Percentiles rank a stretch among this genome's conserved stretches.
Conservation (phyloP, 2,113 vertebrate species). For the Bathybates hornii region DNA sequence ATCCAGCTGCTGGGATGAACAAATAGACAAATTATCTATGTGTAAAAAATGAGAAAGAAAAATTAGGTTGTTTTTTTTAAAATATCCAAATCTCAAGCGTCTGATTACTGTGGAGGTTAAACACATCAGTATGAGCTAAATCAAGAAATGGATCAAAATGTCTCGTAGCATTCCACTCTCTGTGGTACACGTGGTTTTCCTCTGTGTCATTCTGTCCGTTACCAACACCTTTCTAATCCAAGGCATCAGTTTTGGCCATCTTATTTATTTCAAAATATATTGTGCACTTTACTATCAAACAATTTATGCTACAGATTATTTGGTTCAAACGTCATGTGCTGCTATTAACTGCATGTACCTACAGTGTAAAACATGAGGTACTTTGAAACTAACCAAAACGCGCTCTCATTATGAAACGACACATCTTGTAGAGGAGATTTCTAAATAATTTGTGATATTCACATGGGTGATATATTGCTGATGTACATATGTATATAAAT, state of each 20-base stretch:
- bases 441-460: conserved; percentile 69
- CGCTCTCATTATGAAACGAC: conserved; percentile 25
- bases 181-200: background rate
- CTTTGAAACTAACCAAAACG: conserved; percentile 16
- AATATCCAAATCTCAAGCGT: background rate
- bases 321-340: conserved; percentile 22
- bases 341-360: conserved; percentile 22
- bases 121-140: background rate
- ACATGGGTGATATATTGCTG: conserved; percentile 60
- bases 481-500: conserved; percentile 68
- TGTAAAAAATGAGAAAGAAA: background rate
- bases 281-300: conserved; percentile 24
- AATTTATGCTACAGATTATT: background rate
- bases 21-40: background rate
- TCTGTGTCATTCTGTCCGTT: background rate
- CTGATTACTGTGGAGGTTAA: background rate
- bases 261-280: background rate
- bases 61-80: accelerated
- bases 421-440: conserved; percentile 49
- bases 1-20: background rate
- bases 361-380: background rate
- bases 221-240: background rate
- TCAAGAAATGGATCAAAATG: background rate
- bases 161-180: background rate
- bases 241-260: background rate